These are phyloP conservation scores for Idaea biselata DNA, from an alignment of 2,888 invertebrate genomes.

Conservation along the genomic window DNA sequence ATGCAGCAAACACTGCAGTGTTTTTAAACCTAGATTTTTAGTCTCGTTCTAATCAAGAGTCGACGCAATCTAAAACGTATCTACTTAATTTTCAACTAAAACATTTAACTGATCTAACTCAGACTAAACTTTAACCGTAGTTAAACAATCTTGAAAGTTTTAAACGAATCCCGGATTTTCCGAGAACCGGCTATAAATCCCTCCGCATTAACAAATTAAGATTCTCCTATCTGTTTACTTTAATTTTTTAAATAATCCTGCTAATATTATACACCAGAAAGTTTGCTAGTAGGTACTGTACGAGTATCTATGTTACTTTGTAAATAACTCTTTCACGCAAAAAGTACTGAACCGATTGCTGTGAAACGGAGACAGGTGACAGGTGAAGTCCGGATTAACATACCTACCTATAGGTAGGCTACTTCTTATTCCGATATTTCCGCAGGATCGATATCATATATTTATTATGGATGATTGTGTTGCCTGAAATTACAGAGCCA, in stretches of 20 bases:
- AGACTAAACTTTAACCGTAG: slow-evolving; percentile 3
- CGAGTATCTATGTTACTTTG: too few species aligned
- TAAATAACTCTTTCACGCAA: too few species aligned
- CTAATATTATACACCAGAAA: not conserved
- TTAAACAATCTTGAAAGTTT: not conserved
- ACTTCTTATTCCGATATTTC: too few species aligned
- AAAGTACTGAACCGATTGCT: too few species aligned
- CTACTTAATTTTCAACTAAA: slow-evolving; percentile 4
- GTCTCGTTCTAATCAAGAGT: not conserved
- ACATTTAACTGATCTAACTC: slow-evolving; percentile 5
- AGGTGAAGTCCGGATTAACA: too few species aligned
- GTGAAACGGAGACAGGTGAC: too few species aligned
- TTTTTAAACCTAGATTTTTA: not conserved
- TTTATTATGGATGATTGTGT: too few species aligned
- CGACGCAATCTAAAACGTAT: not conserved
- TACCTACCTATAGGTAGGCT: too few species aligned
- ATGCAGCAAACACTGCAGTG: not conserved
- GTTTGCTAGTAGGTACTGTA: too few species aligned
- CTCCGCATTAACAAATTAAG: not conserved
- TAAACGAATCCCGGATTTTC: not conserved
- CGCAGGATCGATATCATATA: too few species aligned
- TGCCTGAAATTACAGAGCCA: too few species aligned
- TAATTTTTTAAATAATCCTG: not conserved
- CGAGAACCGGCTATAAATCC: not conserved
- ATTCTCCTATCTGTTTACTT: not conserved